Base-by-base conservation (phyloP, 2,113 vertebrate species). In the Tricholaema leucomelas region DNA sequence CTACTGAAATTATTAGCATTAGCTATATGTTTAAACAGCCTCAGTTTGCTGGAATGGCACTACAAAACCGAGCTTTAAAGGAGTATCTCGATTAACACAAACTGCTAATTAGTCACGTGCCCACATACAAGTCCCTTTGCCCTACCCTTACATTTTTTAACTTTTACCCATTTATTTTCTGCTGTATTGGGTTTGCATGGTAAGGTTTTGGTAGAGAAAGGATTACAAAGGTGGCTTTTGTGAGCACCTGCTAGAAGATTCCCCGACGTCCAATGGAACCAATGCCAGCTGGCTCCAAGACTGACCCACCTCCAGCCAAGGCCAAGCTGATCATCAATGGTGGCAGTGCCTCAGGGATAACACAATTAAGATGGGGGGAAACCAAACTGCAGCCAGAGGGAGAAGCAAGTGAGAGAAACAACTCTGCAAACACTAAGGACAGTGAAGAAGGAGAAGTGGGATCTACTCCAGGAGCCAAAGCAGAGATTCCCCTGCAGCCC, bases 101-200 rank as follows among this genome's bases (percentile, higher is more conserved):
- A 46, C 60, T 17, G 70, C 36, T 25, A 59, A 25, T 5, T 19
- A 77, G 8, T 1, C 6, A 4, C 8, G 67, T 10, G 14, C 10
- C 48, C 35, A 63, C 18, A 58, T 25, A 14, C 6, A 73, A 24
- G 44, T 61, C n/a, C 38, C 3, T 48, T 16, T n/a, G 18, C 46
- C 25, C 65, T 74, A 8, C 20, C 27, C 14, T 54, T 36, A 15
- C 0, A 16, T 21, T 35, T 69, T 84, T 64, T 21, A 66, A 42
- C 58, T 63, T 56, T 12, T 3, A 54, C 31, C 33, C 0, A 1
- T 12, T 74, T 56, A 15, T 16, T 73, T 69, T 55, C 33, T 0
- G 0, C 2, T 75, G 10, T 15, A 36, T 15, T 70, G 44, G 17
- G 20, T 60, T 76, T 81, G 6, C 3, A 2, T 35, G 12, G 27